A percentile compares a stretch with the other conserved stretches of the same genome.
Conservation (phyloP, 2,888 invertebrate species). For the Gastracanthus pulcherrimus region DNA sequence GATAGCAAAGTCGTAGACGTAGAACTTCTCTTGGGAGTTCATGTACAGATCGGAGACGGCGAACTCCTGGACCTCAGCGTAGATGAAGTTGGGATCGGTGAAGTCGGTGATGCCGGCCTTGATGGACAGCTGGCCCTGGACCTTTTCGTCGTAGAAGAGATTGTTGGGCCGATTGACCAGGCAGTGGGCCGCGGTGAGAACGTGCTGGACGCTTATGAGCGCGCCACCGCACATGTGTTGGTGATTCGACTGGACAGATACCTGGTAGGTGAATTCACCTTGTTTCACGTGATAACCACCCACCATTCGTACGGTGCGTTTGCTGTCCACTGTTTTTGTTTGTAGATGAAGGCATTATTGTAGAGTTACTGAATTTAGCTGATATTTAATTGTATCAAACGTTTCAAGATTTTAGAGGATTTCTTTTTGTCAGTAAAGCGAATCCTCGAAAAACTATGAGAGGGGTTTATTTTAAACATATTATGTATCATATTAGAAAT, state of each 20-base stretch:
- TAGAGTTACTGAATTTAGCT: background rate
- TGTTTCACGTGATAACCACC: background rate
- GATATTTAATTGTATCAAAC: background rate
- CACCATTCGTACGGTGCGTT: background rate
- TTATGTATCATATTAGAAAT: too few relatives aligned
- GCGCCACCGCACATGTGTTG: constrained; percentile 1
- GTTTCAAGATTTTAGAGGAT: too few relatives aligned
- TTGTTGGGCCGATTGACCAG: background rate
- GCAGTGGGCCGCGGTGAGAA: constrained; percentile 21
- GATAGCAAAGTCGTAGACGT: background rate
- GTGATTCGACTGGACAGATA: background rate
- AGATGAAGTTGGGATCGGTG: background rate
- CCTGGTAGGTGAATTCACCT: background rate
- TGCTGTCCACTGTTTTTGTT: background rate
- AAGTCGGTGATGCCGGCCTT: background rate
- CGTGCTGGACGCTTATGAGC: background rate
- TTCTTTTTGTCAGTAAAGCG: too few relatives aligned
- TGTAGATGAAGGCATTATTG: too few relatives aligned
- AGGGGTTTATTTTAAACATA: too few relatives aligned
- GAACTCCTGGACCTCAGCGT: background rate
- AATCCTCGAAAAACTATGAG: too few relatives aligned
- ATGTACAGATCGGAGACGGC: background rate
- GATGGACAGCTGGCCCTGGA: background rate
- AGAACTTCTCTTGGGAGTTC: background rate
- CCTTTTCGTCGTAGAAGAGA: background rate